Evolutionary conservation across 1,140 invertebrate genomes (phyloP).

Genomic region (Drosophila saltans): DNA sequence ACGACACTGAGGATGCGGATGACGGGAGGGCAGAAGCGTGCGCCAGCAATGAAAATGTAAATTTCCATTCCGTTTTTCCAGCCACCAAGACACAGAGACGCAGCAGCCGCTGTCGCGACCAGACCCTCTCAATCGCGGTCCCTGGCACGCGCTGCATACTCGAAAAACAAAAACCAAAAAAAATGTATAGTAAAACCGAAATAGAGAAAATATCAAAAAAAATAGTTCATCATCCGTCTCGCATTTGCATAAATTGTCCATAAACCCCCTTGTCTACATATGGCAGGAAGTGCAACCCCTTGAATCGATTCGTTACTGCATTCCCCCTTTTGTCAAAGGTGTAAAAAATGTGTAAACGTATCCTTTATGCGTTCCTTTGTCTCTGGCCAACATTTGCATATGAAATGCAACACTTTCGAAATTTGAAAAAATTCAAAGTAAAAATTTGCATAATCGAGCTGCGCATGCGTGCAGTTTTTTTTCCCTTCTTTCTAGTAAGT

Average conservation of each 20-base stretch:
- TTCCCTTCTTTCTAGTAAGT: constrained; percentile 16
- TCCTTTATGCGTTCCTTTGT: constrained; percentile 63
- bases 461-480: constrained; percentile 76
- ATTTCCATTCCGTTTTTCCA: constrained; percentile 72
- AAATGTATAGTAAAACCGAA: constrained; percentile 9
- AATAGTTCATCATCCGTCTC: constrained; percentile 14
- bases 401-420: constrained; percentile 62
- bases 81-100: constrained; percentile 47
- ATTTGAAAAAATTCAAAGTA: background rate
- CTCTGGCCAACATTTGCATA: constrained; percentile 66
- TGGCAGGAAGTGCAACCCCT: constrained; percentile 60
- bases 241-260: constrained; percentile 78
- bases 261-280: constrained; percentile 48
- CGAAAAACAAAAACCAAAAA: constrained; percentile 4
- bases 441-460: constrained; percentile 75
- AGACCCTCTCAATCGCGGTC: constrained; percentile 43
- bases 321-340: constrained; percentile 63
- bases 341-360: constrained; percentile 79
- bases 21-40: constrained; percentile 20
- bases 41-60: constrained; percentile 49
- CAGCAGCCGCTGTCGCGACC: constrained; percentile 57
- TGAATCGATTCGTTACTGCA: constrained; percentile 30
- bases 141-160: constrained; percentile 58
- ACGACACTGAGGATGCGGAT: no score
- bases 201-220: constrained; percentile 7